Conservation (phyloP, 2,888 invertebrate species). For the Ptychoptera albimana region DNA sequence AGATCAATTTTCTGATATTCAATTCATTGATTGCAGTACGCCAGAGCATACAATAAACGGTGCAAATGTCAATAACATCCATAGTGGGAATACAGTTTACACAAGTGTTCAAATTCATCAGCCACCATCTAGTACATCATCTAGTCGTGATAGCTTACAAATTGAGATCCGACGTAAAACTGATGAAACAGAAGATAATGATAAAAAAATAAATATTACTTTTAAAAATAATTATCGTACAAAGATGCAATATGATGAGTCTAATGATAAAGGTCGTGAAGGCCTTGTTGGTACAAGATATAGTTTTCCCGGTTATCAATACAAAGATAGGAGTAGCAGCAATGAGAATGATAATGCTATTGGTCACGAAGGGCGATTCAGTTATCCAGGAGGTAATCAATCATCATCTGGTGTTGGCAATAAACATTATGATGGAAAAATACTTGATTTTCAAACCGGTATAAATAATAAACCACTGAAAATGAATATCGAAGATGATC, state of each 20-base stretch:
- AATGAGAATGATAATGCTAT: constrained; percentile 20
- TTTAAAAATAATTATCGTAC: background rate
- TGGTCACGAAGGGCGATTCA: constrained; percentile 25
- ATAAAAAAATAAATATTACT: background rate
- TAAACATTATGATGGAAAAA: background rate
- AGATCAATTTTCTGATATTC: constrained; percentile 60
- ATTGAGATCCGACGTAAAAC: background rate
- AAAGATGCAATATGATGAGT: too few relatives aligned
- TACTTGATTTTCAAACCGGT: background rate
- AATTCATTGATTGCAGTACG: constrained; percentile 67
- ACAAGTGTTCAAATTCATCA: constrained; percentile 28
- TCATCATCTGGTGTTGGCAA: background rate
- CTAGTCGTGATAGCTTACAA: constrained; percentile 4
- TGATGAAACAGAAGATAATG: background rate
- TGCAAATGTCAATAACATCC: constrained; percentile 12
- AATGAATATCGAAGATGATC: constrained; percentile 13
- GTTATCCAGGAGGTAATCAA: constrained; percentile 22
- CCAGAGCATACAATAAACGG: constrained; percentile 38
- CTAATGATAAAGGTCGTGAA: constrained; percentile 5
- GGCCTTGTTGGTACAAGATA: constrained; percentile 18
- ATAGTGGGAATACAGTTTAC: constrained; percentile 18
- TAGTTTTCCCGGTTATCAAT: constrained; percentile 28
- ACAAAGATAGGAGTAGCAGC: constrained; percentile 19
- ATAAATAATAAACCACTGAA: constrained; percentile 3
- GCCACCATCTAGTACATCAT: constrained; percentile 19